Evolutionary conservation across 2,797 vertebrate genomes (phyloP), one percentile per base, ranked within the genome.

Genomic region (Fratercula arctica): DNA sequence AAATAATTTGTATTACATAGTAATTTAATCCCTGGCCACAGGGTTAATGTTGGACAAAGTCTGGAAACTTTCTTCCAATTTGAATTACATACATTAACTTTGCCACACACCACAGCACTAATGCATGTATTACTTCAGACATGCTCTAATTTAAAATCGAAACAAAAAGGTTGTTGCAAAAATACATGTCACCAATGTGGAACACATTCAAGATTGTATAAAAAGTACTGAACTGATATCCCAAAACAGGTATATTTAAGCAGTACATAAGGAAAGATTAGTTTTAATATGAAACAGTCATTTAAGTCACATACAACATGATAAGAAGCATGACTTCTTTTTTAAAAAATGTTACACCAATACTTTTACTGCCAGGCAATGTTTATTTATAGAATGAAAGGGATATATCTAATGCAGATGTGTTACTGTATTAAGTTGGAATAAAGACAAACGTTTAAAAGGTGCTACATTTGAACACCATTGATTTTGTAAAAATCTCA

Each of bases 171-270:
- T 94, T 94, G 95, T 92, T 97, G 97, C 96, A 98, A 98, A 98
- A 97, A 98, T 98, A 98, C 97, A 98, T 98, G 98, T 98, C 98
- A 98, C 98, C 98, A 98, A 98, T 98, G 98, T 98, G 98, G 98
- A 98, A 98, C 98, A 98, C 97, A 98, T 97, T 97, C 97, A 97
- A 97, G 94, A 96, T 98, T 78, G 96, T 98, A 97, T 98, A 97
- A 97, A 97, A 98, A 98, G 97, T 98, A 98, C 97, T 98, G 98
- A 98, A 98, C 97, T 96, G 97, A 98, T 98, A 98, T 98, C 98
- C 97, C 98, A 96, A 97, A 98, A 97, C 96, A 98, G 98, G 98
- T 97, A 98, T 97, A 98, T 98, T 96, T 98, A 97, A 98, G 97
- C 98, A 98, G 98, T 98, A 98, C 98, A 94, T 98, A 97, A 96